Evolutionary conservation across 2,888 invertebrate species (phyloP).

Genomic region (Drosophila rellima): DNA sequence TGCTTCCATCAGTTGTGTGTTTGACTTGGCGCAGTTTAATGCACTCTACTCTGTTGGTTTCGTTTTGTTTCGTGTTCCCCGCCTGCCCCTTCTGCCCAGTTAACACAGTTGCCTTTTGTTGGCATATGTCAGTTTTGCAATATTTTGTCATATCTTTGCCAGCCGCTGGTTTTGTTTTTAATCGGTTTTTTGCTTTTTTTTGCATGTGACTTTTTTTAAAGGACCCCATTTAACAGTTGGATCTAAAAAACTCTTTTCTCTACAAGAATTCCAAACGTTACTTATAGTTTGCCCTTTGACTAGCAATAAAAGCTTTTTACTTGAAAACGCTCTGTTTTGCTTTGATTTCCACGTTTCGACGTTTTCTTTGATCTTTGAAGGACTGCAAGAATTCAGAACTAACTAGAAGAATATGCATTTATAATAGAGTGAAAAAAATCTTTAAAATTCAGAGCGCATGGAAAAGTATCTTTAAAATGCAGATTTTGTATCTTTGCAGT

Average conservation of each 20-base stretch:
- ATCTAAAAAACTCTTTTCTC: background rate
- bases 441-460: no score
- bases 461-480: background rate
- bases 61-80: slow-evolving; percentile 15
- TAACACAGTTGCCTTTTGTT: slow-evolving; percentile 55
- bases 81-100: background rate
- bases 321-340: slow-evolving; percentile 12
- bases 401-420: background rate
- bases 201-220: slow-evolving; percentile 30
- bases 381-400: background rate
- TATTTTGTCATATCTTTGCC: slow-evolving; percentile 28
- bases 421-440: background rate
- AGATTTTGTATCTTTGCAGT: background rate
- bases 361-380: background rate
- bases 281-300: slow-evolving; percentile 29
- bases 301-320: slow-evolving; percentile 2
- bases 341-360: slow-evolving; percentile 1
- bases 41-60: slow-evolving; percentile 61
- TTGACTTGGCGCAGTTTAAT: slow-evolving; percentile 70
- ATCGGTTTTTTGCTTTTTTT: slow-evolving; percentile 31
- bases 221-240: slow-evolving; percentile 26
- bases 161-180: slow-evolving; percentile 32
- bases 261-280: slow-evolving; percentile 12
- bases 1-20: slow-evolving; percentile 23
- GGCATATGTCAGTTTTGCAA: slow-evolving; percentile 56